phyloP scores from a whole-genome alignment of 2,113 vertebrate species.

The Pedionomus torquatus region DNA sequence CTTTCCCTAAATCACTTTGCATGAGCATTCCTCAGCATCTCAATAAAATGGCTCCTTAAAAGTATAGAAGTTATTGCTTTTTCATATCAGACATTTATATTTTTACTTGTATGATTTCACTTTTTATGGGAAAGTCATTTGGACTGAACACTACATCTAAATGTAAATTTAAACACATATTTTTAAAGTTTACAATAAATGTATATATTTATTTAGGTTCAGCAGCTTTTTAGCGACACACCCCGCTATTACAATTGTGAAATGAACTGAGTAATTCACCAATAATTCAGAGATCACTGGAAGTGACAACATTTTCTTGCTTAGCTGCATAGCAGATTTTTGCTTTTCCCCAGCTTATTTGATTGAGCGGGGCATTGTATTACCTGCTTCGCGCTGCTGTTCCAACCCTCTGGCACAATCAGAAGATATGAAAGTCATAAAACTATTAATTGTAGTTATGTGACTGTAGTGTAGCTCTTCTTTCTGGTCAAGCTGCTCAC shows the following conservation, averaged over 20 bases:
- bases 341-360: neutral
- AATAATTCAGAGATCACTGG: neutral
- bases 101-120: neutral
- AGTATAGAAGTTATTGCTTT: accelerated
- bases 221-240: neutral
- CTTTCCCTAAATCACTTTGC: neutral
- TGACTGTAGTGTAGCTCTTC: neutral
- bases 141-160: neutral
- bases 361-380: neutral
- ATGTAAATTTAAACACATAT: neutral
- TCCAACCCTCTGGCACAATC: neutral
- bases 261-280: neutral
- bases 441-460: neutral
- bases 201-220: neutral
- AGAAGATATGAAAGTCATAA: neutral
- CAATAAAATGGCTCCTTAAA: neutral
- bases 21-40: neutral
- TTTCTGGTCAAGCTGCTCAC: neutral
- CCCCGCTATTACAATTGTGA: neutral
- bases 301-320: neutral
- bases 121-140: neutral
- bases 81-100: neutral
- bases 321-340: neutral
- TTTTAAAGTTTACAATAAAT: neutral
- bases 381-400: neutral